Evolutionary conservation across 2,888 invertebrate species (phyloP).

Genomic region (Dynastes maya): DNA sequence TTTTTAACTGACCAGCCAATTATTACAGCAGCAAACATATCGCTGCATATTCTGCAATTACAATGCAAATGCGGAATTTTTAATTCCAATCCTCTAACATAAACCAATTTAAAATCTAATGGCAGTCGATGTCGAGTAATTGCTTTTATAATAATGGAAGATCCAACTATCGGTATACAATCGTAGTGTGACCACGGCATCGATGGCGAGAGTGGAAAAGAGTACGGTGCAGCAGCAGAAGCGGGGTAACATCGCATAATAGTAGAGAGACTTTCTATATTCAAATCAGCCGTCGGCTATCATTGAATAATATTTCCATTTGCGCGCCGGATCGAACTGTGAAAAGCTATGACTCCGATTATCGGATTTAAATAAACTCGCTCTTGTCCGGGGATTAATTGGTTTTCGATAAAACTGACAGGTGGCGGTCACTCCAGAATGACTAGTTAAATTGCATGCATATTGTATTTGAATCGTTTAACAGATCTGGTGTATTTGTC

Average conservation of each 20-base stretch:
- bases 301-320: conserved; percentile 47
- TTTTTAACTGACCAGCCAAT: conserved; percentile 7
- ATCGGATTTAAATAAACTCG: conserved; percentile 46
- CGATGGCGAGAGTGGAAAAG: background rate
- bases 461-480: conserved; percentile 46
- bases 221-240: background rate
- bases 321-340: conserved; percentile 37
- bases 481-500: conserved; percentile 35
- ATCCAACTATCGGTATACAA: background rate
- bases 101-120: conserved; percentile 37
- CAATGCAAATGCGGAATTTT: conserved; percentile 33
- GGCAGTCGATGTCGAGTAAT: conserved; percentile 34
- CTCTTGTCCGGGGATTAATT: conserved; percentile 45
- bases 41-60: conserved; percentile 6
- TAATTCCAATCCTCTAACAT: conserved; percentile 9
- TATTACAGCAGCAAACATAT: conserved; percentile 1
- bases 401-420: conserved; percentile 48
- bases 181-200: background rate
- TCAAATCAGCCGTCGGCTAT: conserved; percentile 43
- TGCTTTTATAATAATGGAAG: conserved; percentile 41
- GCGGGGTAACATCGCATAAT: conserved; percentile 5
- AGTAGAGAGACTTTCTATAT: conserved; percentile 36
- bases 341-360: conserved; percentile 47
- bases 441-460: conserved; percentile 47
- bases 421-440: conserved; percentile 47